These are phyloP conservation scores for Drosophila aff. DNA, from an alignment of 1,140 invertebrate genomes.

Conservation along the genomic window DNA sequence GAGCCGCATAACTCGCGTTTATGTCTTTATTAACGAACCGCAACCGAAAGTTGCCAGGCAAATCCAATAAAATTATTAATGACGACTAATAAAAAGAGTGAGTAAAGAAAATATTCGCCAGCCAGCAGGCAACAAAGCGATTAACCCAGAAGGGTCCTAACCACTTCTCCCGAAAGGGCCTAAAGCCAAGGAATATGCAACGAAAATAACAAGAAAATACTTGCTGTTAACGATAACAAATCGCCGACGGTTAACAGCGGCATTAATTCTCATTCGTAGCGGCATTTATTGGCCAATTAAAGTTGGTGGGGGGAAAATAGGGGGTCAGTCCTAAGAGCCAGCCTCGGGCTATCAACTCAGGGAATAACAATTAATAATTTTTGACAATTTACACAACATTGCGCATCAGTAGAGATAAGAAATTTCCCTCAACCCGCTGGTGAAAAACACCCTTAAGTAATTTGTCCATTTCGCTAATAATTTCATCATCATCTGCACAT, in stretches of 20 bases:
- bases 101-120: constrained; percentile 37
- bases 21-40: constrained; percentile 78
- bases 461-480: constrained; percentile 61
- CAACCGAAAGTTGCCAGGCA: constrained; percentile 40
- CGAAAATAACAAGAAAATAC: constrained; percentile 41
- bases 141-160: constrained; percentile 62
- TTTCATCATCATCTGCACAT: constrained; percentile 36
- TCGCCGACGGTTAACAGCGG: constrained; percentile 75
- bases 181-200: constrained; percentile 51
- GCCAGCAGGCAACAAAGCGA: constrained; percentile 71
- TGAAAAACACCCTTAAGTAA: constrained; percentile 22
- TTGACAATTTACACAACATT: constrained; percentile 84
- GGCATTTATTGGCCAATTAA: constrained; percentile 81
- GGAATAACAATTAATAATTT: constrained; percentile 82
- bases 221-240: constrained; percentile 79
- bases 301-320: constrained; percentile 24
- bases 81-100: constrained; percentile 63
- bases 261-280: constrained; percentile 78
- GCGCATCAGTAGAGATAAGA: constrained; percentile 37
- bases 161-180: constrained; percentile 5
- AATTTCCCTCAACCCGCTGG: constrained; percentile 5
- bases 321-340: constrained; percentile 11
- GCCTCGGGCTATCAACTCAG: constrained; percentile 28
- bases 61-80: constrained; percentile 80
- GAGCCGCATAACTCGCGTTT: constrained; percentile 41